Base-by-base conservation (phyloP, 2,113 vertebrate genomes). In the Elephas maximus region DNA sequence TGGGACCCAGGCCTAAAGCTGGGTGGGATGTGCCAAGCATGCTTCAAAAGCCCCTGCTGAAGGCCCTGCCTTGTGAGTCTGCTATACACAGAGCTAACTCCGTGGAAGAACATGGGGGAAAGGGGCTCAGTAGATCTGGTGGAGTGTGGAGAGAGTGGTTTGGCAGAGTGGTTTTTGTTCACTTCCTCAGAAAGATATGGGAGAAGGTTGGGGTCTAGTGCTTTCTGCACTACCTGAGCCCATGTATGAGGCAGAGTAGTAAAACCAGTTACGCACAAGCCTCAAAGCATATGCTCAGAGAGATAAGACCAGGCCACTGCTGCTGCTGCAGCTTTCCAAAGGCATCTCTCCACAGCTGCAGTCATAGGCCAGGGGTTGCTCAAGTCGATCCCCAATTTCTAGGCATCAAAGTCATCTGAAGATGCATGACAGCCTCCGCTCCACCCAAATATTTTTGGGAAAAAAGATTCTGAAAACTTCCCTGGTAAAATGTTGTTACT, bases 311-410 rank as follows among this genome's bases (percentile, higher is more conserved):
- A 60, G 33, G 12, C 3, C 2, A 24, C 62, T 48, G 28, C 65
- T 30, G 7, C 21, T 60, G 18, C 78, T 37, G 6, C 11, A 33
- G 62, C 57, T 37, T 51, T 69, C 41, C 41, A 69, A 45, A 45
- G 18, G 71, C 2, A 0, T 28, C 33, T 45, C 63, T 77, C n/a
- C n/a, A 62, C 2, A 33, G 20, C 12, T 6, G 26, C 8, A 65
- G 3, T 41, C 24, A 20, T 0, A 26, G 28, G 5, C n/a, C 20
- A 0, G 53, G 41, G 0, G 33, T 12, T 24, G 28, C 37, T 33
- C 0, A 5, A 33, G 0, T 24, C 44, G 71, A 53, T 17, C 7
- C 57, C 74, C 20, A 0, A 11, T 33, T 60, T 69, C 86, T 0
- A 76, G 83, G 44, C 60, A 87, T n/a, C 28, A 26, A 62, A 53